Evolutionary conservation across 2,888 invertebrate species (phyloP), one percentile per base, ranked within the genome.

Genomic region (Epinotia ramella): DNA sequence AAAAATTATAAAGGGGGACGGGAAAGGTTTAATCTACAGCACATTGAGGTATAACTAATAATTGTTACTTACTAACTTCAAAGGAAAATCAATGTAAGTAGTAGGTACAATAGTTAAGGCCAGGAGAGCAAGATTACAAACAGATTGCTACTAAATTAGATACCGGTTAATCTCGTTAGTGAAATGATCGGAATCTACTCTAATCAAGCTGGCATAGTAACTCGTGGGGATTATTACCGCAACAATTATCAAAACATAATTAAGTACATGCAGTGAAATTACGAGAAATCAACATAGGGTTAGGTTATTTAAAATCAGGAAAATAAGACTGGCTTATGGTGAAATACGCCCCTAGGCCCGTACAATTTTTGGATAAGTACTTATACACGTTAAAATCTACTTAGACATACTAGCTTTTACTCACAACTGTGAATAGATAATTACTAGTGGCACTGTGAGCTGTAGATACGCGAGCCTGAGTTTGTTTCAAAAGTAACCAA

Each of bases 101-200:
- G n/a, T n/a, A n/a, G n/a, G 24, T 40, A 49, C 33, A 24, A 68
- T 57, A 59, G 16, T 24, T 44, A 24, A 40, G 40, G n/a, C 46
- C 40, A 57, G 46, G 13, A 20, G 16, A 16, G 18, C 33, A 6
- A n/a, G 20, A 20, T 24, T 57, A 53, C 59, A 59, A 59, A 16
- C 7, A 40, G 2, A 40, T 73, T 73, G 24, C 44, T 73, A 56
- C 46, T 64, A 56, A 72, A 62, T 72, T 56, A 53, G 16, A 40
- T 72, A 64, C 57, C 56, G n/a, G 46, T 44, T 18, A 28, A 57
- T 57, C 57, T 44, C 40, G 57, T 57, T 64, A 69, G n/a, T 46
- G 44, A 24, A 57, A 44, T 64, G 44, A 44, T 65, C 57, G 24
- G 44, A 44, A 65, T 73, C 1, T 20, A 65, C 57, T 56, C 40